phyloP scores from a whole-genome alignment of 2,113 vertebrate species.

The Petrocephalus microphthalmus region DNA sequence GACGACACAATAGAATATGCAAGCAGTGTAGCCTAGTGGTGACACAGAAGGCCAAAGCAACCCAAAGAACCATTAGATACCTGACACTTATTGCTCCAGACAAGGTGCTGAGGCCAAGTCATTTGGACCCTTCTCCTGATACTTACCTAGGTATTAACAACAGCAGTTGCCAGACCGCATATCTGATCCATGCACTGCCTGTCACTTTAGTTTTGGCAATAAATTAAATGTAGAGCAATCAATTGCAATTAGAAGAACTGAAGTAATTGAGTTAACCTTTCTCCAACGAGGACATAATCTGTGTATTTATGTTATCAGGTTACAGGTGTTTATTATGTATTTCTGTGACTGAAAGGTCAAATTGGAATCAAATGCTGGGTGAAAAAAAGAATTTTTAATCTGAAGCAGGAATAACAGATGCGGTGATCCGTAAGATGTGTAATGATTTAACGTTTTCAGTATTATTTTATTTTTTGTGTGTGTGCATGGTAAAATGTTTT shows the following conservation, averaged over 20 bases:
- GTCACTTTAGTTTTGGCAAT: background rate
- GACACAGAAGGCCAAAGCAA: background rate
- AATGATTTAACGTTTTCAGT: background rate
- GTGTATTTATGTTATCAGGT: background rate
- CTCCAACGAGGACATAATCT: background rate
- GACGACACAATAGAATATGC: background rate
- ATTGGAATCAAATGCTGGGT: background rate
- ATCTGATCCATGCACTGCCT: background rate
- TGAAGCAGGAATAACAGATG: background rate
- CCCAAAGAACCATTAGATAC: background rate
- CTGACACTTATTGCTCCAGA: constrained; percentile 5
- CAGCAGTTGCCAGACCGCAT: background rate
- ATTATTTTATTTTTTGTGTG: too few relatives aligned
- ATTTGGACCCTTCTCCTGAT: background rate
- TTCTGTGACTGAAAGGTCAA: too few relatives aligned
- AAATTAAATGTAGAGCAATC: background rate
- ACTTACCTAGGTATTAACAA: background rate
- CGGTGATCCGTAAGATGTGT: background rate
- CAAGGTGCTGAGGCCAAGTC: constrained; percentile 1
- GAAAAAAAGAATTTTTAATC: background rate
- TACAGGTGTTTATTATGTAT: background rate
- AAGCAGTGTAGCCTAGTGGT: constrained; percentile 17
- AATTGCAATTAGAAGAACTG: background rate
- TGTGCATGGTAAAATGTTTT: too few relatives aligned
- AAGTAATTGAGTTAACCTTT: background rate